Conservation (phyloP, 2,113 vertebrate species). For the Colinus virginianus region DNA sequence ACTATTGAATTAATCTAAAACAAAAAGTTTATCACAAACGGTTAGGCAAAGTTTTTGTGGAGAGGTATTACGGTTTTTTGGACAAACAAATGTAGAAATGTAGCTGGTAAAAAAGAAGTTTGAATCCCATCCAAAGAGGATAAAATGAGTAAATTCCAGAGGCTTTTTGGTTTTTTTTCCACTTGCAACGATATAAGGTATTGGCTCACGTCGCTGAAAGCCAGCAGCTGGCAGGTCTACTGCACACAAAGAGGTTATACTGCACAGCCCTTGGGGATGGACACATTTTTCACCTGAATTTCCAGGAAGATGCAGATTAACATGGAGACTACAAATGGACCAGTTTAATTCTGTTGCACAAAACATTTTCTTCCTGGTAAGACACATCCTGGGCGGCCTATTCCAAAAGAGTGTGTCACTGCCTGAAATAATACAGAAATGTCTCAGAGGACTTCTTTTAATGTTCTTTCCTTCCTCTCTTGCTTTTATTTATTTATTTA, state of each 20-base stretch:
- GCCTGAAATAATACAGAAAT: background rate
- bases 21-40: background rate
- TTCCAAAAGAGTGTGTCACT: background rate
- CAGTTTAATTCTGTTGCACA: background rate
- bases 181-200: background rate
- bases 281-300: background rate
- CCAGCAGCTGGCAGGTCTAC: slow-evolving; percentile 23
- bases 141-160: background rate
- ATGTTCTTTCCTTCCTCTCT: too few species aligned
- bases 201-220: background rate
- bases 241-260: background rate
- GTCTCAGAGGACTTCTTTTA: too few species aligned
- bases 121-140: background rate
- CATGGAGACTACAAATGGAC: background rate
- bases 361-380: background rate
- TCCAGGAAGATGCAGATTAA: background rate
- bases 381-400: background rate
- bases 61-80: background rate
- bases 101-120: background rate
- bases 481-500: background rate
- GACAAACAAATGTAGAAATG: background rate
- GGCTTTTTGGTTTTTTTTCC: slow-evolving; percentile 12
- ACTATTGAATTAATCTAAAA: background rate
- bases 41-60: background rate
- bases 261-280: background rate